phyloP scores from a whole-genome alignment of 2,797 vertebrate species.

The Agapornis canus region DNA sequence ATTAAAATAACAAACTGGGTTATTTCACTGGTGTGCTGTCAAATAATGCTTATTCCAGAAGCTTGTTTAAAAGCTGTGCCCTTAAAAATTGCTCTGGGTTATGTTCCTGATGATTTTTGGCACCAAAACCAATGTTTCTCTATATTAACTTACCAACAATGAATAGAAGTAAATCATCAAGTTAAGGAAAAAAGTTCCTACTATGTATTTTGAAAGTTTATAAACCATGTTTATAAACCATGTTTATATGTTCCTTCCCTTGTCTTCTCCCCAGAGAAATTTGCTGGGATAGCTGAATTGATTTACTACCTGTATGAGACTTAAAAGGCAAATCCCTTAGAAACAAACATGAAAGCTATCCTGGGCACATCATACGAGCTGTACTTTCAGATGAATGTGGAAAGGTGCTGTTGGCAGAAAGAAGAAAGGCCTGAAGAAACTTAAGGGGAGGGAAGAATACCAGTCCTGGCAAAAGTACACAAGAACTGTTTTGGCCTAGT shows the following conservation, averaged over 20 bases:
- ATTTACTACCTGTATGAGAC: conserved; percentile 42
- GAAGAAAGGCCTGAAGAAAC: background rate
- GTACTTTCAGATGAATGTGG: background rate
- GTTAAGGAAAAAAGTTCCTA: conserved; percentile 51
- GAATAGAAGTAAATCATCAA: conserved; percentile 67
- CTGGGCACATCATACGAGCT: background rate
- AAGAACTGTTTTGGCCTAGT: background rate
- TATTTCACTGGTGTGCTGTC: conserved; percentile 68
- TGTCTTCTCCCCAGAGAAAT: conserved; percentile 30
- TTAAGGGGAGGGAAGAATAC: background rate
- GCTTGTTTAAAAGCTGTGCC: conserved; percentile 69
- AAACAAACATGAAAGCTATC: background rate
- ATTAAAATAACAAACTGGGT: conserved; percentile 61
- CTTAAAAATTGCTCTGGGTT: conserved; percentile 70
- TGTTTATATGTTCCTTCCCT: conserved; percentile 3
- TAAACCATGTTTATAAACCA: conserved; percentile 23
- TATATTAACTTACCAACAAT: conserved; percentile 64
- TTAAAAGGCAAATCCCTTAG: conserved; percentile 25
- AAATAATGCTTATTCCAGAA: conserved; percentile 73
- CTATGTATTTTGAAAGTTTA: conserved; percentile 49
- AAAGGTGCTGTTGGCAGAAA: background rate
- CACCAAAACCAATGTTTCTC: conserved; percentile 61
- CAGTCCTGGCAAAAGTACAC: background rate
- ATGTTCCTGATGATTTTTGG: conserved; percentile 73
- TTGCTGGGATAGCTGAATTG: conserved; percentile 11